phyloP scores from a whole-genome alignment of 2,113 vertebrate species.

The Morone chrysops region DNA sequence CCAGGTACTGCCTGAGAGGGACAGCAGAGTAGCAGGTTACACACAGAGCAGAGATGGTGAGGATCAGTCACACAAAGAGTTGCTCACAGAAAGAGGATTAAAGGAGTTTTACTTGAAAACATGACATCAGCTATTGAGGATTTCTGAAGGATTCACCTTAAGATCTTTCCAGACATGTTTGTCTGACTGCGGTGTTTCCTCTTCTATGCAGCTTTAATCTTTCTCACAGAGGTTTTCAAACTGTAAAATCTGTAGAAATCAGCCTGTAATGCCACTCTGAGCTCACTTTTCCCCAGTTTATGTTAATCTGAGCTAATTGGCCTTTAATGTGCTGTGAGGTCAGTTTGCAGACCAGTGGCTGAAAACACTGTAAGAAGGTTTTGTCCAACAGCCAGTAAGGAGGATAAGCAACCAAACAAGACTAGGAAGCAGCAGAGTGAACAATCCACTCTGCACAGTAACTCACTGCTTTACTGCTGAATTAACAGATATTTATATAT shows the following conservation, averaged over 20 bases:
- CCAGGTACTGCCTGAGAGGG: slow-evolving; percentile 89
- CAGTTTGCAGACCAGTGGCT: background rate
- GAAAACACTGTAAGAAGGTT: slow-evolving; percentile 17
- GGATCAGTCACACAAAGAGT: background rate
- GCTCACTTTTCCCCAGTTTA: background rate
- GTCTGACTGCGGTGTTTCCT: too few relatives aligned
- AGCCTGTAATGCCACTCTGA: background rate
- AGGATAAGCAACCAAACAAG: background rate
- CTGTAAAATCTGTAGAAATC: background rate
- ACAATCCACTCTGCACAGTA: background rate
- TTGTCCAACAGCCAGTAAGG: slow-evolving; percentile 18
- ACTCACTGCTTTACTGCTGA: background rate
- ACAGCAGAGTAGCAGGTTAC: background rate
- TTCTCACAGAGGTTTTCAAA: background rate
- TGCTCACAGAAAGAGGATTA: too few relatives aligned
- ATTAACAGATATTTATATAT: background rate
- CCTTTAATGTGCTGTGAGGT: slow-evolving; percentile 1
- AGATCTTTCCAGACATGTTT: too few relatives aligned
- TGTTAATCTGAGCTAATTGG: slow-evolving; percentile 33
- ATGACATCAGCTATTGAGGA: too few relatives aligned
- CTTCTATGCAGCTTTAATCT: too few relatives aligned
- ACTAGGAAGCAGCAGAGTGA: background rate
- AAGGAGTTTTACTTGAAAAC: too few relatives aligned
- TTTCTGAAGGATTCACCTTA: too few relatives aligned
- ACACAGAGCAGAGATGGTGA: background rate